phyloP scores from a whole-genome alignment of 2,113 vertebrate genomes.

The Embiotoca jacksoni region DNA sequence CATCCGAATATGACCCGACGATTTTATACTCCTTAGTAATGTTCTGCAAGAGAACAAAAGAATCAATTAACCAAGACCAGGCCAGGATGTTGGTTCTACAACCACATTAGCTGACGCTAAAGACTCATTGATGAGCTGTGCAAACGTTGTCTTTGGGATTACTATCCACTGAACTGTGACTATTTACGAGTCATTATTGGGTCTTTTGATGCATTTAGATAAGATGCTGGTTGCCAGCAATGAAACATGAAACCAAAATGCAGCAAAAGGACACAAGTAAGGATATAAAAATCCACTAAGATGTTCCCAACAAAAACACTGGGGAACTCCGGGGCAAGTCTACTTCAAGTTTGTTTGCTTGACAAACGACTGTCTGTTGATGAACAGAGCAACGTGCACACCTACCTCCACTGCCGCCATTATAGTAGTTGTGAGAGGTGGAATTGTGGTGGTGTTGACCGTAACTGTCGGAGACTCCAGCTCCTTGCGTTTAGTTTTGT shows the following conservation, averaged over 20 bases:
- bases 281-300: conserved; percentile 1
- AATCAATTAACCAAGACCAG: neutral
- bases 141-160: conserved; percentile 18
- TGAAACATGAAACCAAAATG: conserved; percentile 45
- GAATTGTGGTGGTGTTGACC: conserved; percentile 72
- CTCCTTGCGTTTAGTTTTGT: conserved; percentile 94
- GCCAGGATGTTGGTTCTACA: conserved; percentile 41
- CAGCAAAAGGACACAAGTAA: conserved; percentile 10
- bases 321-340: neutral
- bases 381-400: rapidly evolving
- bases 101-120: conserved; percentile 38
- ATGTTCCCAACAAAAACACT: neutral
- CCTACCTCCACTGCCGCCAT: conserved; percentile 78
- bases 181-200: conserved; percentile 27
- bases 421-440: conserved; percentile 74
- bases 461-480: conserved; percentile 67
- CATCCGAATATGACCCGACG: conserved; percentile 89
- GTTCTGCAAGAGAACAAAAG: conserved; percentile 84
- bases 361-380: neutral
- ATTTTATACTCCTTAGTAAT: conserved; percentile 92
- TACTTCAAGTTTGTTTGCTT: neutral
- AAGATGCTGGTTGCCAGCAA: conserved; percentile 34
- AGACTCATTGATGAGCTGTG: conserved; percentile 40
- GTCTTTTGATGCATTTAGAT: conserved; percentile 31
- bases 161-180: conserved; percentile 24